Percentiles rank a stretch among this genome's conserved stretches.
These are phyloP conservation scores for Sandelia bainsii DNA, from an alignment of 2,797 vertebrate species.

Conservation along the genomic window DNA sequence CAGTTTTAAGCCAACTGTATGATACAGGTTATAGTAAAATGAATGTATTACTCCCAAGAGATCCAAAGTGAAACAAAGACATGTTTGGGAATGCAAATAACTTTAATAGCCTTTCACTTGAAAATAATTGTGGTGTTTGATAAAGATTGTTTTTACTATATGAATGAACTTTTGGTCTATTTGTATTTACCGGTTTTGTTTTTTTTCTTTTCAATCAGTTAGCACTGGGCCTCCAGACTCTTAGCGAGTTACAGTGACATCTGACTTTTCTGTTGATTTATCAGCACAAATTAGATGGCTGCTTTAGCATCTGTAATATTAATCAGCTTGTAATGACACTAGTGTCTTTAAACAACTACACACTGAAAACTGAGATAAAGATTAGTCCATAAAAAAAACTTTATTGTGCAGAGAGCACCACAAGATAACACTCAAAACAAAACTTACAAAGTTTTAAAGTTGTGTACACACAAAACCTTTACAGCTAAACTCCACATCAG, in stretches of 20 bases:
- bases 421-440: conserved; percentile 41
- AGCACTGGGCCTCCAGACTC: neutral
- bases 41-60: conserved; percentile 31
- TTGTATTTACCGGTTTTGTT: conserved; percentile 8
- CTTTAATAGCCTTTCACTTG: conserved; percentile 42
- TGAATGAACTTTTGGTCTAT: neutral
- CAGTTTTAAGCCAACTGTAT: conserved; percentile 19
- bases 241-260: neutral
- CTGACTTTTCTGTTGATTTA: neutral
- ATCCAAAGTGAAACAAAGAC: conserved; percentile 35
- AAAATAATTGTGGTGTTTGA: conserved; percentile 56
- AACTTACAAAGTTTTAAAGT: conserved; percentile 36
- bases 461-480: conserved; percentile 14
- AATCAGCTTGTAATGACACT: neutral
- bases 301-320: neutral
- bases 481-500: conserved; percentile 39
- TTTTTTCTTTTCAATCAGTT: neutral
- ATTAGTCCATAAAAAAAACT: conserved; percentile 63
- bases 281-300: neutral
- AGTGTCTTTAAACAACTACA: neutral
- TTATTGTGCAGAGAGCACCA: conserved; percentile 72
- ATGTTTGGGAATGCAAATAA: conserved; percentile 39
- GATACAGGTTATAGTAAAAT: conserved; percentile 29
- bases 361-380: conserved; percentile 5
- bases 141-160: conserved; percentile 67